A percentile compares a stretch with the other conserved stretches of the same genome.
Conservation (phyloP, 2,888 invertebrate species). For the Agrotis exclamationis region DNA sequence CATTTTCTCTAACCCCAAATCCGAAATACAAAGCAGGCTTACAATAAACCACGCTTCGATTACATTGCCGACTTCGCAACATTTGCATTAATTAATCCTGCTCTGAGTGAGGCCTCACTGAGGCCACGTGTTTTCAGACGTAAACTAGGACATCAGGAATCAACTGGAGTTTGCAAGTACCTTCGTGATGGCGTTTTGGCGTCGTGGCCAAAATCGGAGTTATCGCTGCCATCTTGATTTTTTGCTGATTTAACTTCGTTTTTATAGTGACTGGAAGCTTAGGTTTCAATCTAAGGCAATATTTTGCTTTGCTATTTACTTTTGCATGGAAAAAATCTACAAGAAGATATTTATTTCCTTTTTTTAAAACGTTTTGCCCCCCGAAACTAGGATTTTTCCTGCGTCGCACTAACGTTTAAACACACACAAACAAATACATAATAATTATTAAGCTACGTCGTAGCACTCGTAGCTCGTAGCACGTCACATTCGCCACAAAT, state of each 20-base stretch:
- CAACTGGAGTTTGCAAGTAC: not conserved
- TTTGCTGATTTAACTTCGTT: not conserved
- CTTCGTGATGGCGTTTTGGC: too few relatives aligned
- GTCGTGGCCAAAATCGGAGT: not conserved
- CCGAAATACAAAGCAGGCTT: not conserved
- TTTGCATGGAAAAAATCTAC: too few relatives aligned
- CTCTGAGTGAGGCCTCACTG: not conserved
- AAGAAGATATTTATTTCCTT: too few relatives aligned
- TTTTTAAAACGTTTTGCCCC: too few relatives aligned
- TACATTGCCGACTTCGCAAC: not conserved
- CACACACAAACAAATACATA: too few relatives aligned
- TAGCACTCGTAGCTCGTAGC: constrained; percentile 3
- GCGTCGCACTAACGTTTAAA: not conserved
- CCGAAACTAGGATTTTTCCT: too few relatives aligned
- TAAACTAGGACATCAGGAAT: constrained; percentile 10
- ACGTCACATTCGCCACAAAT: not conserved
- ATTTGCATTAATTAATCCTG: not conserved
- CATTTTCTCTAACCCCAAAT: too few relatives aligned
- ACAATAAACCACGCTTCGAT: not conserved
- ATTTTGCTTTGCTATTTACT: too few relatives aligned
- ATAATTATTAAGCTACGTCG: not conserved
- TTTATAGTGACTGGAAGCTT: not conserved
- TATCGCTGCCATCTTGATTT: not conserved
- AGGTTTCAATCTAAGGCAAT: not conserved
- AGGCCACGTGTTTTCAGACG: constrained; percentile 15